These are phyloP conservation scores for Aptenodytes forsteri DNA, from an alignment of 2,113 vertebrate species.

Conservation along the genomic window DNA sequence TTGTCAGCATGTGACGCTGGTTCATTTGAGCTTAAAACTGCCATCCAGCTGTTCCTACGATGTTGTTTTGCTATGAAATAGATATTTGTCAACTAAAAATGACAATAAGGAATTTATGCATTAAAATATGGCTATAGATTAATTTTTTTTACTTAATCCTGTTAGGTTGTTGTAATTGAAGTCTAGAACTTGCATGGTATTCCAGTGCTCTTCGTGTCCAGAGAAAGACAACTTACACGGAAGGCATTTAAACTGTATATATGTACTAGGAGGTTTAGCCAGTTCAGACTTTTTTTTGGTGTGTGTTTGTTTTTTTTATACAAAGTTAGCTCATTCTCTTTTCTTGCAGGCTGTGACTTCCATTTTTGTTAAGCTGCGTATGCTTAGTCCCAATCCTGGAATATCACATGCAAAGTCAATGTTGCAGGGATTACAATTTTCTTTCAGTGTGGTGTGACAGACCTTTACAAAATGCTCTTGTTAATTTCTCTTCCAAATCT, in stretches of 20 bases:
- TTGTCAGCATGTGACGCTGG: conserved; percentile 69
- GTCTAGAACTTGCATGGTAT: not conserved
- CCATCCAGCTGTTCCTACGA: conserved; percentile 72
- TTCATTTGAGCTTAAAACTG: conserved; percentile 70
- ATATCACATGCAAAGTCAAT: not conserved
- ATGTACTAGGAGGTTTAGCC: not conserved
- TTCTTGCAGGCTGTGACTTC: not conserved
- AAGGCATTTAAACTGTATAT: not conserved
- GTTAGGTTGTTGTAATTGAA: not conserved
- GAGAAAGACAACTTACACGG: not conserved
- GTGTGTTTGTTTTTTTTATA: not conserved
- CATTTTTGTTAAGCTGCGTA: not conserved
- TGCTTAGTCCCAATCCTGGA: not conserved
- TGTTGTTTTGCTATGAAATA: conserved; percentile 56
- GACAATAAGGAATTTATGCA: conserved; percentile 52
- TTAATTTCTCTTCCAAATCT: not conserved
- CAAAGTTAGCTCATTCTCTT: not conserved
- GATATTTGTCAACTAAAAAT: conserved; percentile 73
- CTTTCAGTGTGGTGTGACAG: not conserved
- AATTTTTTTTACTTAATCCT: conserved; percentile 7
- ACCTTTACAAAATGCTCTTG: not conserved
- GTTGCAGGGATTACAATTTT: not conserved
- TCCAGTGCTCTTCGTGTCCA: not conserved
- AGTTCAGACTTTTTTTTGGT: not conserved
- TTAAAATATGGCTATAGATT: conserved; percentile 26